These are phyloP conservation scores for Parazoanthus darwini DNA, from an alignment of 92 coral and sea anemone genomes.

Conservation along the genomic window DNA sequence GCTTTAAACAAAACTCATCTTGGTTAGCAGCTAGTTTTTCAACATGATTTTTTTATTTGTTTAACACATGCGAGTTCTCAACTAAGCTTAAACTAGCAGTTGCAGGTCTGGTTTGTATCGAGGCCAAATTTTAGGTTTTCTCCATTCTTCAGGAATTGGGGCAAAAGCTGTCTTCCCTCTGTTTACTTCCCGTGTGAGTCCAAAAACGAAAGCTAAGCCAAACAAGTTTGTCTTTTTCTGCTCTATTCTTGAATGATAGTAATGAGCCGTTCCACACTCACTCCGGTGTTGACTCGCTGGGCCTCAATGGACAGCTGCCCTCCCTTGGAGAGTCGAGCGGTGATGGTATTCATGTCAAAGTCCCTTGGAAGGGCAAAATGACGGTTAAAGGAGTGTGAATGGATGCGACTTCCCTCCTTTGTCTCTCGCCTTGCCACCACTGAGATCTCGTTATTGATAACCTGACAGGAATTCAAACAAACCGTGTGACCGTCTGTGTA, in stretches of 20 bases:
- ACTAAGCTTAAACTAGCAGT: too few species aligned
- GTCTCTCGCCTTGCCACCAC: slow-evolving; percentile 81
- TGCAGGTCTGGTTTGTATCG: too few species aligned
- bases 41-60: too few species aligned
- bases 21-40: too few species aligned
- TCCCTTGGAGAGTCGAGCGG: slow-evolving; percentile 76
- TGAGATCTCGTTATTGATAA: slow-evolving; percentile 77
- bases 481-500: background rate
- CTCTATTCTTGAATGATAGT: slow-evolving; percentile 27
- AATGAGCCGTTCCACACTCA: slow-evolving; percentile 54
- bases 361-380: slow-evolving; percentile 90
- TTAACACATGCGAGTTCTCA: too few species aligned
- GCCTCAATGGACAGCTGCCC: slow-evolving; percentile 90
- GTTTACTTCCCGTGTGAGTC: background rate
- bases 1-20: too few species aligned
- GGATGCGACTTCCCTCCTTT: slow-evolving; percentile 80
- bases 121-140: too few species aligned
- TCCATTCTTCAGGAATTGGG: too few species aligned
- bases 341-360: slow-evolving; percentile 78
- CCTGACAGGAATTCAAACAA: slow-evolving; percentile 21
- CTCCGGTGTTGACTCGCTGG: slow-evolving; percentile 60
- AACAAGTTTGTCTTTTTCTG: background rate
- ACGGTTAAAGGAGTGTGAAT: slow-evolving; percentile 82
- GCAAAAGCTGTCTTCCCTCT: background rate
- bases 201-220: too few species aligned